Conservation (phyloP, 2,797 vertebrate genomes). For the Holocentrus rufus region DNA sequence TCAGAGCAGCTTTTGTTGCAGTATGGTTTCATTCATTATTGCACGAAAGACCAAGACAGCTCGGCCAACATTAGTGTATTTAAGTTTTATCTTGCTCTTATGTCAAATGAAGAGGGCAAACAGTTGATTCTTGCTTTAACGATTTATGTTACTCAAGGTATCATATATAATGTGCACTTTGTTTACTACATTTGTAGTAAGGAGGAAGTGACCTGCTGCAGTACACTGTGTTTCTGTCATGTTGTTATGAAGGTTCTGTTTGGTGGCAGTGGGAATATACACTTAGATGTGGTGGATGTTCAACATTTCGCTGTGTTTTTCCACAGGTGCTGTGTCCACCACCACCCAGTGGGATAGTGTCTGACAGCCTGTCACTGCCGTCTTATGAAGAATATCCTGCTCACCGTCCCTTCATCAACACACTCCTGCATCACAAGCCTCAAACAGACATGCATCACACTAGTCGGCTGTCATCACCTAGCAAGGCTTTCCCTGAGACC, state of each 20-base stretch:
- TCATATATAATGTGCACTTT: no score
- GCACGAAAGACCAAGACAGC: neutral
- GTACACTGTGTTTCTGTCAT: no score
- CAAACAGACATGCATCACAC: conserved; percentile 31
- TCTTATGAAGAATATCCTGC: conserved; percentile 88
- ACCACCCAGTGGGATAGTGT: conserved; percentile 49
- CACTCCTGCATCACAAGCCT: conserved; percentile 65
- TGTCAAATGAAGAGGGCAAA: neutral
- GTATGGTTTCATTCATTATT: no score
- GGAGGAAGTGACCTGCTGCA: neutral
- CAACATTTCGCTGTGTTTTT: conserved; percentile 15
- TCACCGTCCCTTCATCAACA: conserved; percentile 85
- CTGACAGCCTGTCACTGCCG: conserved; percentile 81
- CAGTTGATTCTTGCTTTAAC: neutral
- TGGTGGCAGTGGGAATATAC: neutral
- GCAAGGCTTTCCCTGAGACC: conserved; percentile 91
- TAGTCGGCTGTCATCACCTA: conserved; percentile 70
- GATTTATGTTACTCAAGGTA: neutral
- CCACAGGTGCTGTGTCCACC: conserved; percentile 57
- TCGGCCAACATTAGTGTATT: neutral
- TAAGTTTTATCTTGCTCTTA: neutral
- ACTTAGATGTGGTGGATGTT: conserved; percentile 15
- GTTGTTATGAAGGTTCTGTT: neutral
- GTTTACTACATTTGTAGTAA: neutral
- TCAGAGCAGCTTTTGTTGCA: conserved; percentile 32